These are phyloP conservation scores for Machimus atricapillus DNA, from an alignment of 2,888 invertebrate genomes.

Conservation along the genomic window DNA sequence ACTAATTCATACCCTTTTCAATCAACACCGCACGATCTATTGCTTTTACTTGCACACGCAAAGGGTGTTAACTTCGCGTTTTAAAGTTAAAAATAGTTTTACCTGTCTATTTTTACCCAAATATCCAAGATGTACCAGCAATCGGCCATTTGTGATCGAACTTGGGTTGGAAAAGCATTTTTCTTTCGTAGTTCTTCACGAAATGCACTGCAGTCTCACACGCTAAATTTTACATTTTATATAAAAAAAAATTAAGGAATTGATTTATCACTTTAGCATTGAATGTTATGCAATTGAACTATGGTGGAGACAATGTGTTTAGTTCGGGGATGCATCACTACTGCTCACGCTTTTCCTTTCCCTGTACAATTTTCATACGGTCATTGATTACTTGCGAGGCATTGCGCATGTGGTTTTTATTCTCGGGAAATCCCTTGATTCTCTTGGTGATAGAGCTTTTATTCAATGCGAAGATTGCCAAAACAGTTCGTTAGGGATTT, in stretches of 20 bases:
- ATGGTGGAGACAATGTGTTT: background rate
- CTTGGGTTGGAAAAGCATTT: background rate
- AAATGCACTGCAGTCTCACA: background rate
- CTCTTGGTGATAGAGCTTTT: background rate
- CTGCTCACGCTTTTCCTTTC: background rate
- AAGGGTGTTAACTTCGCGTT: background rate
- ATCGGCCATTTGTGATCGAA: background rate
- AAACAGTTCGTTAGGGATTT: background rate
- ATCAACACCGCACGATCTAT: background rate
- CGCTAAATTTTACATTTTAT: background rate
- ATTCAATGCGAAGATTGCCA: background rate
- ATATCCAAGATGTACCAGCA: background rate
- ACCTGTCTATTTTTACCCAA: constrained; percentile 9
- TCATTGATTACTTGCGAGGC: background rate
- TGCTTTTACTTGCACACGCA: background rate
- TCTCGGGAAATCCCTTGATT: background rate
- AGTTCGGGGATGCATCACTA: background rate
- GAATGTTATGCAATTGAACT: background rate
- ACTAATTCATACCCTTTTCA: background rate
- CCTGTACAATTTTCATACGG: background rate
- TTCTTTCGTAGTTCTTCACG: background rate
- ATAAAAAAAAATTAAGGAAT: background rate
- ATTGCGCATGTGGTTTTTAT: background rate
- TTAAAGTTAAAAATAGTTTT: background rate
- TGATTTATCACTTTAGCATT: background rate